Conservation (phyloP, 2,113 vertebrate genomes). For the Choloepus hoffmanni region DNA sequence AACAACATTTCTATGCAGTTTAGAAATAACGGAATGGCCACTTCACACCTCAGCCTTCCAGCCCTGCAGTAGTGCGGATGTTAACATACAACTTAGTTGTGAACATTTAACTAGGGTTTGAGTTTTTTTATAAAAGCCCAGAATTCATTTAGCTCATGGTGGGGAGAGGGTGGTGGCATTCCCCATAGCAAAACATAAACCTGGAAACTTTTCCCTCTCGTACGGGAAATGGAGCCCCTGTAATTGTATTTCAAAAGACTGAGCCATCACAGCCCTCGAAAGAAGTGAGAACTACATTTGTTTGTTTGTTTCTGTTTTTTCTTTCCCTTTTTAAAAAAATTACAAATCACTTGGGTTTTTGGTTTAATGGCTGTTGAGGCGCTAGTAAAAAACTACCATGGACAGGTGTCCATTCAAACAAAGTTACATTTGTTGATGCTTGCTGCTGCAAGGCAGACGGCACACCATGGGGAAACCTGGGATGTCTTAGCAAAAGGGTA, state of each 20-base stretch:
- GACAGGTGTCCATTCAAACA: not conserved
- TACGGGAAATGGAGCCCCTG: not conserved
- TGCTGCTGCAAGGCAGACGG: not conserved
- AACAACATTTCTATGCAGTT: not conserved
- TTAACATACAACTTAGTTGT: not conserved
- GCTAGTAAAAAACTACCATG: not conserved
- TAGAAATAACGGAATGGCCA: not conserved
- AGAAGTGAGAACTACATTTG: not conserved
- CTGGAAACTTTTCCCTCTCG: not conserved
- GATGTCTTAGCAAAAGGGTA: not conserved
- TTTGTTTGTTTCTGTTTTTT: not conserved
- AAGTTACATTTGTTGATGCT: not conserved
- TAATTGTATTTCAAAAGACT: no score
- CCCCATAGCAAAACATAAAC: not conserved
- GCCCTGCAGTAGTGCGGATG: not conserved
- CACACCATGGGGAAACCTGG: accelerated
- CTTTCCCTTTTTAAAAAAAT: not conserved
- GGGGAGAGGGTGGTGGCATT: not conserved
- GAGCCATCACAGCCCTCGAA: not conserved
- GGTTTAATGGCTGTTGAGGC: not conserved
- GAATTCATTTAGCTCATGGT: not conserved
- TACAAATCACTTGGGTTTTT: not conserved
- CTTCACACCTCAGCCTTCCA: not conserved
- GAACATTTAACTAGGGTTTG: not conserved
- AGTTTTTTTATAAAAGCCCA: not conserved